Conservation (phyloP, 1,140 invertebrate genomes). For the Rhysida immarginata region DNA sequence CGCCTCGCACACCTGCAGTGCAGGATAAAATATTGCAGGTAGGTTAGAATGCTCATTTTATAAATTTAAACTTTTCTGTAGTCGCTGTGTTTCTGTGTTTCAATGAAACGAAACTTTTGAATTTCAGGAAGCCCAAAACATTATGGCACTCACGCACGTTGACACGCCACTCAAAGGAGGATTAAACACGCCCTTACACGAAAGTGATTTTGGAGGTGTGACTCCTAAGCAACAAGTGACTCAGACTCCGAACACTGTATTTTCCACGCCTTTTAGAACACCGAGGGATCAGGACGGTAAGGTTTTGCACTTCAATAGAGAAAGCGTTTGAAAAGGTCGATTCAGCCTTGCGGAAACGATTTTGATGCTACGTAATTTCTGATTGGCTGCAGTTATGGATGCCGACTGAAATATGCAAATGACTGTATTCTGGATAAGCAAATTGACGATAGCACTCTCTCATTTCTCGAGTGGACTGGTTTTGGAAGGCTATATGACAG, state of each 20-base stretch:
- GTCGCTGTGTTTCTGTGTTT: neutral
- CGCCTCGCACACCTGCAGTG: slow-evolving; percentile 68
- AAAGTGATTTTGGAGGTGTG: slow-evolving; percentile 71
- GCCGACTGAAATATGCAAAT: too few species aligned
- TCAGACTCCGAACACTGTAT: slow-evolving; percentile 86
- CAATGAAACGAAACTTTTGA: slow-evolving; percentile 4
- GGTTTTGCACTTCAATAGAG: neutral
- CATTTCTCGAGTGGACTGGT: too few species aligned
- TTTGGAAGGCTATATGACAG: too few species aligned
- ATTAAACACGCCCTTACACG: slow-evolving; percentile 76
- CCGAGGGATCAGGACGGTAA: slow-evolving; percentile 20
- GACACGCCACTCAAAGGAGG: slow-evolving; percentile 94
- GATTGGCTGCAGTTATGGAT: too few species aligned
- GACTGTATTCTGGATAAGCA: too few species aligned
- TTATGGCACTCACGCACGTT: slow-evolving; percentile 92
- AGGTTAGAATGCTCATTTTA: slow-evolving; percentile 2
- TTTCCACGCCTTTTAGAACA: slow-evolving; percentile 80
- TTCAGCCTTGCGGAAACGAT: too few species aligned
- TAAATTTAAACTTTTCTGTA: slow-evolving; percentile 2
- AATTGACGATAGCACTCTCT: too few species aligned
- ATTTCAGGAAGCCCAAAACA: slow-evolving; percentile 90
- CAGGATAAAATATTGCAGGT: slow-evolving; percentile 46
- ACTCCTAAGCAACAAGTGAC: slow-evolving; percentile 54
- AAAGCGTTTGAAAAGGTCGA: neutral
- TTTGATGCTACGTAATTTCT: too few species aligned